Base-by-base conservation (phyloP, 2,113 vertebrate species). In the Agapornis roseicollis region DNA sequence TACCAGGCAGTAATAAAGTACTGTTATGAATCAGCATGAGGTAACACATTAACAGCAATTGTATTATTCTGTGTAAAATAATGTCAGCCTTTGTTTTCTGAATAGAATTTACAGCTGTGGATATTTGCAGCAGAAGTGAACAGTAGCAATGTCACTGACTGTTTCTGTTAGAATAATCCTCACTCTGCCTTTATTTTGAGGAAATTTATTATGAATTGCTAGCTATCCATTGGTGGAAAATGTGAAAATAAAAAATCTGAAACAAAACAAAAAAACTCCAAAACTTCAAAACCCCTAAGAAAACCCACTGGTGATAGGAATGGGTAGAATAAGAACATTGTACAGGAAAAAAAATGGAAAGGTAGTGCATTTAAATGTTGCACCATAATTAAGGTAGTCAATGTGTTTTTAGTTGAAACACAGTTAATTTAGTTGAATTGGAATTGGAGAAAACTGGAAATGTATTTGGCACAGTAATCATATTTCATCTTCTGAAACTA, bases 1-100 rank as follows among this genome's bases (percentile, higher is more conserved):
- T 86, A 55, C 31, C 50, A 80, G 33, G 13, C 64, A 68, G 31
- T 82, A 92, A 87, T 73, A 58, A 63, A 88, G 35, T 63, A 72
- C 27, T 80, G 46, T 89, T 94, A 28, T 53, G 69, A 89, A 37
- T 90, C 63, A 79, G 17, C n/a, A 33, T 58, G 41, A 83, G 35
- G 69, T 79, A 89, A 35, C 25, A 24, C 49, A 16, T 72, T 91
- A 81, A 37, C 24, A 94, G 24, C 7, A 80, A 25, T 74, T 82
- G 23, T 81, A 6, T 76, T 79, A 86, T 25, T 87, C 35, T 42
- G 8, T 76, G 33, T 80, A 58, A 85, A 78, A 63, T 72, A 93
- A 14, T 44, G 41, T 19, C 11, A 79, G 13, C 47, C 31, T 85
- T 4, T 87, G 8, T 78, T 91, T 82, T 91, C 37, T 77, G 23